Evolutionary conservation across 2,113 vertebrate genomes (phyloP).

Genomic region (Lasiurus borealis): DNA sequence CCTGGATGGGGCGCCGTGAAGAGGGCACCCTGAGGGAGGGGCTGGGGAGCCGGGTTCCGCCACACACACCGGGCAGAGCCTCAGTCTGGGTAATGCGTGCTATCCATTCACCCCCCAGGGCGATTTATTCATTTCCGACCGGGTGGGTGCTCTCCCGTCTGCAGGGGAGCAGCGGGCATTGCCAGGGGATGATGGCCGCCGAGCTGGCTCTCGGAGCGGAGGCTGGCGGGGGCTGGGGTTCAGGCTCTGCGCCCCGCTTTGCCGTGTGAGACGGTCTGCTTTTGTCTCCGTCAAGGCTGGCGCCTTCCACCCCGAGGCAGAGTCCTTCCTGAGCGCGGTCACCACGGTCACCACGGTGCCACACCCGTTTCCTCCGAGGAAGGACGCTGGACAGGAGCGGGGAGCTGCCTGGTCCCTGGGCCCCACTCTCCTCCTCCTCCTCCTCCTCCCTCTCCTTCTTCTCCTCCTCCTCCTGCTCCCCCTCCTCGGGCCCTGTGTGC

Average conservation of each 20-base stretch:
- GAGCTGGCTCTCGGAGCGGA: fast-evolving
- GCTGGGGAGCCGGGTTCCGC: neutral
- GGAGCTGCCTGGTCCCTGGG: neutral
- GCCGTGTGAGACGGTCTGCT: neutral
- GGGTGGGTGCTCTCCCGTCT: fast-evolving
- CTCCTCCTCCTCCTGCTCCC: no score
- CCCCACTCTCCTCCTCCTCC: neutral
- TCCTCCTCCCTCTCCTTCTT: no score
- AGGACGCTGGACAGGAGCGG: neutral
- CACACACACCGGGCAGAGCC: neutral
- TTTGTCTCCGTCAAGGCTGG: neutral
- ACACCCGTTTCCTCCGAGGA: neutral
- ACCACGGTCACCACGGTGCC: neutral
- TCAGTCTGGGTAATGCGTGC: neutral
- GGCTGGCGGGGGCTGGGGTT: neutral
- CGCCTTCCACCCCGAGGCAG: neutral
- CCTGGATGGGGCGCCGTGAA: neutral
- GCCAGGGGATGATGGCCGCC: no score
- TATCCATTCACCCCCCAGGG: fast-evolving
- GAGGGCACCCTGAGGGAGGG: neutral
- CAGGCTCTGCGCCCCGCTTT: neutral
- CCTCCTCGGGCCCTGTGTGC: no score
- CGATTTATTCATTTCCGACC: no score
- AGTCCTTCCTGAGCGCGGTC: fast-evolving
- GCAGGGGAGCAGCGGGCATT: fast-evolving